These are phyloP conservation scores for Coenonympha glycerion DNA, from an alignment of 2,888 invertebrate genomes.

Conservation along the genomic window DNA sequence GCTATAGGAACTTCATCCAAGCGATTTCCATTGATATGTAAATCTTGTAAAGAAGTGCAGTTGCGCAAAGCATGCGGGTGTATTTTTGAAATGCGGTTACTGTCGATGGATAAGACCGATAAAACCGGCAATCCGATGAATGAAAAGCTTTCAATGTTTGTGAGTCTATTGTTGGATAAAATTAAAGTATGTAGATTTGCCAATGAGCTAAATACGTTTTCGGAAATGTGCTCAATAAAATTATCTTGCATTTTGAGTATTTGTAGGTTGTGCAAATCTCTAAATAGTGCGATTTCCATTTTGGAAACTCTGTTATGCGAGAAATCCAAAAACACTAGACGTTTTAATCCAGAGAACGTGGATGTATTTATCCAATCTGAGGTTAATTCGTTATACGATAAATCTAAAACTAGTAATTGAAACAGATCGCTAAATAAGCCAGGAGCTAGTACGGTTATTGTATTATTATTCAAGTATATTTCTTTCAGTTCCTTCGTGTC, in stretches of 20 bases:
- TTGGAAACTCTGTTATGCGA: constrained; percentile 85
- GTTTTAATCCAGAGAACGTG: constrained; percentile 84
- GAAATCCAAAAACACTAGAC: constrained; percentile 85
- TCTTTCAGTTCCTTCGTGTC: constrained; percentile 86
- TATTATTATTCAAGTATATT: constrained; percentile 88
- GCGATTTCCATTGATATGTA: constrained; percentile 89
- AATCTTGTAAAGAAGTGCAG: constrained; percentile 85
- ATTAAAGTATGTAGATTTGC: constrained; percentile 87
- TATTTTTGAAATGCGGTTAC: constrained; percentile 84
- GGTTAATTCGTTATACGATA: constrained; percentile 86
- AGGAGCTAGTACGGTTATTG: constrained; percentile 86
- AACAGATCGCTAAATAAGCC: constrained; percentile 85
- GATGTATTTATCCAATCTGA: constrained; percentile 89
- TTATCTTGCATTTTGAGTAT: constrained; percentile 87
- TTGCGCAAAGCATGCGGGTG: constrained; percentile 85
- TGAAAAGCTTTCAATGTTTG: constrained; percentile 83
- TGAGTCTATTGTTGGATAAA: constrained; percentile 86
- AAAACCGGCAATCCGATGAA: constrained; percentile 85
- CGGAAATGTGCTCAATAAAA: constrained; percentile 83
- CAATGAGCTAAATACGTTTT: constrained; percentile 85
- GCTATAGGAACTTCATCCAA: constrained; percentile 84
- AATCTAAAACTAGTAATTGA: constrained; percentile 84
- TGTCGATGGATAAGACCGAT: constrained; percentile 85
- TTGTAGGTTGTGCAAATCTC: constrained; percentile 86
- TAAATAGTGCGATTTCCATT: constrained; percentile 84